Conservation (phyloP, 2,113 vertebrate species). For the Collichthys lucidus region DNA sequence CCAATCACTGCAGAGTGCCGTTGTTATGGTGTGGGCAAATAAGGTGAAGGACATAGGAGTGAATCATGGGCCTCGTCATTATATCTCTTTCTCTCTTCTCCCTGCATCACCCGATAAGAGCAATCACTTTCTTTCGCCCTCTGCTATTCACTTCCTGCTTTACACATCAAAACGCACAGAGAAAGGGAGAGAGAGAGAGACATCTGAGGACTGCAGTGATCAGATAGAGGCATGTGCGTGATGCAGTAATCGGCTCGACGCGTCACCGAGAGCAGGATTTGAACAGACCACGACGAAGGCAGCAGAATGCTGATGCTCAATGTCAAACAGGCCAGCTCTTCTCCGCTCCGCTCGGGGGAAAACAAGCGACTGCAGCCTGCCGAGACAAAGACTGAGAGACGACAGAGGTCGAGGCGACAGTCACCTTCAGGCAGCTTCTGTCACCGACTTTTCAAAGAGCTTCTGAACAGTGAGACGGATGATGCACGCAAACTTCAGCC, state of each 20-base stretch:
- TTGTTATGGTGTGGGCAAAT: slow-evolving; percentile 25
- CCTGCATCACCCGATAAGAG: not conserved
- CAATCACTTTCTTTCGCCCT: slow-evolving; percentile 1
- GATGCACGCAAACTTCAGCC: slow-evolving; percentile 2
- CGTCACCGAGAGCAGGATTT: slow-evolving; percentile 16
- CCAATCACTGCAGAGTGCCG: slow-evolving; percentile 67
- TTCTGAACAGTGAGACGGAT: not conserved
- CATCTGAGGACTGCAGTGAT: slow-evolving; percentile 22
- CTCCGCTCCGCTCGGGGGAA: not conserved
- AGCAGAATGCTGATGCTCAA: slow-evolving; percentile 17
- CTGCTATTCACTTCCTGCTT: not conserved
- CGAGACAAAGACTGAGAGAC: slow-evolving; percentile 10
- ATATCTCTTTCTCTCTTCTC: not conserved
- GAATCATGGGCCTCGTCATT: slow-evolving; percentile 25
- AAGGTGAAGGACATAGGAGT: slow-evolving; percentile 64
- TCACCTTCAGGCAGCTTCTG: slow-evolving; percentile 57
- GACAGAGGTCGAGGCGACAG: slow-evolving; percentile 24
- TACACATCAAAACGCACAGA: not conserved
- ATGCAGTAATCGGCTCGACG: not conserved
- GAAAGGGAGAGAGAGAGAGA: not conserved
- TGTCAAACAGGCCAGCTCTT: slow-evolving; percentile 28
- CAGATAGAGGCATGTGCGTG: not conserved
- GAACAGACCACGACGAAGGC: slow-evolving; percentile 28
- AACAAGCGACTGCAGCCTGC: slow-evolving; percentile 39
- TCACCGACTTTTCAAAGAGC: slow-evolving; percentile 18